Base-by-base conservation (phyloP, 2,113 vertebrate genomes). In the Andinoacara biseriatus region DNA sequence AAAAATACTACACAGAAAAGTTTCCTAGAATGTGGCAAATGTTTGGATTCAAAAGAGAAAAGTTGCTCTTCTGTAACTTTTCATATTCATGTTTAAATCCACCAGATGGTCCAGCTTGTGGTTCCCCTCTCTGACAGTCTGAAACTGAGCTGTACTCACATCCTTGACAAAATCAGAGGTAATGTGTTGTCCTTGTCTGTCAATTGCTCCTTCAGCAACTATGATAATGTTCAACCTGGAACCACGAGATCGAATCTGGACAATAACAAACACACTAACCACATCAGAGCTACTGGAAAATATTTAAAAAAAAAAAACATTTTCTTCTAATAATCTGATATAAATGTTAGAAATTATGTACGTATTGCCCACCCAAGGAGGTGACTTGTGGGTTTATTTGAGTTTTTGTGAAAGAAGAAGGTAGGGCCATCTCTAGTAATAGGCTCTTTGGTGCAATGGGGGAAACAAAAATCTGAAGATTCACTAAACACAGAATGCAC, bases 121-220 rank as follows among this genome's bases (percentile, higher is more conserved):
- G 65, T 83, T 78, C 59, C 43, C 87, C 87, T 85, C 86, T 69
- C 77, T 33, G 1, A 72, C 78, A n/a, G 80, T 46, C 59, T 65
- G 33, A 80, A 4, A 54, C 78, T 22, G 49, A 78, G 60, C 65
- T 58, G 81, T 94, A 95, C 95, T 95, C 88, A 95, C 94, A 67
- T 94, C 92, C 89, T 94, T 93, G 40, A 95, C 85, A 82, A 74
- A 86, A 69, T 80, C 88, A 86, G 93, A 93, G 38, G 91, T 86
- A 79, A 95, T 92, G 63, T 81, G 80, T 81, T 84, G 92, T 80
- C 93, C 92, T 87, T 94, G 87, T 91, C 92, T 94, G 94, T 98
- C 97, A 63, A 96, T 96, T 85, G 97, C 97, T 88, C 95, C 95
- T 84, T 95, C 95, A 54, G 95, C 93, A n/a, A 95, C 94, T 92